Evolutionary conservation across 2,797 vertebrate genomes (phyloP), one percentile per base, ranked within the genome.

Genomic region (Parambassis ranga): DNA sequence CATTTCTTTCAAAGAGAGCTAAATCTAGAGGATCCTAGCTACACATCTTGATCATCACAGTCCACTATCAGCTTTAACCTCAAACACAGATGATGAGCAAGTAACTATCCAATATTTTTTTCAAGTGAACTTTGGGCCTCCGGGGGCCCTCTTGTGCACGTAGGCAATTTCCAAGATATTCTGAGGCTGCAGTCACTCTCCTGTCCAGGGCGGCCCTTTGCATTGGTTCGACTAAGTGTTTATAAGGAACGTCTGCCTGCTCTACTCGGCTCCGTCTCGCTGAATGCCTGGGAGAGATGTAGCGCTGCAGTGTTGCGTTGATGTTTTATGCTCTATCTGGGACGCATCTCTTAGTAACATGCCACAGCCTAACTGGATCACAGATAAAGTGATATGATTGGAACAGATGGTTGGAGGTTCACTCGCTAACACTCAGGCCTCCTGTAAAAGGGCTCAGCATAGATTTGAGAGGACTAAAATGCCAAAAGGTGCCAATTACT

Each of bases 251-350:
- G 26, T 56, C 48, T 55, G 71, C 32, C 65, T 28, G 22, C 56
- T 77, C 55, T 18, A 16, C 60, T 72, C 56, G n/a, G 48, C 60
- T 72, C 56, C n/a, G 48, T 60, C 42, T 65, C 53, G 11, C 16
- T 48, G 36, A 28, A 53, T 77, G 81, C 71, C 81, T 73, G 33
- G 65, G 59, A 88, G 73, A 86, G 65, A 75, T 57, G 65, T 28
- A 60, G 49, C 10, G n/a, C 68, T 38, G 71, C 63, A 64, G 65
- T 26, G 79, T 57, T 66, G 71, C 51, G 24, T 35, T 72, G 75
- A 82, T 83, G 79, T 65, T 82, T 81, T 56, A 67, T 71, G 65
- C 81, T 82, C 60, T 85, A 84, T 87, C 82, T 89, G 82, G 86
- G 85, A 76, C 71, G 35, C 83, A 79, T 82, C 71, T 82, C 82